Conservation (phyloP, 2,888 invertebrate genomes). For the Clostera curtula region DNA sequence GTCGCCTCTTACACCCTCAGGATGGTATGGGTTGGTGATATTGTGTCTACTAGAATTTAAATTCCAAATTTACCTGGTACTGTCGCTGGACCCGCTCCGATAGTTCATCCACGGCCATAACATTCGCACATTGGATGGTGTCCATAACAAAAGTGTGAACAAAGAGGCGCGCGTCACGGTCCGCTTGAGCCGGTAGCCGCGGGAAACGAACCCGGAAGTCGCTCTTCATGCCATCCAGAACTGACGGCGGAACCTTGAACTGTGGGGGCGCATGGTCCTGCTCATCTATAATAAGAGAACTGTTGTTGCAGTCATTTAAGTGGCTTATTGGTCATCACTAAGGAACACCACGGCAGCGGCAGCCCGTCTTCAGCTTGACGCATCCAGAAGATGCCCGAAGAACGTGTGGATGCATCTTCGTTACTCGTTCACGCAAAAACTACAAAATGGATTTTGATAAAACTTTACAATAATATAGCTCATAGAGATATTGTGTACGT, state of each 20-base stretch:
- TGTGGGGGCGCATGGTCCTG: conserved; percentile 44
- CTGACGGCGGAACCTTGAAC: conserved; percentile 51
- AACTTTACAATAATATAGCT: no score
- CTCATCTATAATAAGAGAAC: conserved; percentile 34
- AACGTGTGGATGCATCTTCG: no score
- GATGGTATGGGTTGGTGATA: conserved; percentile 3
- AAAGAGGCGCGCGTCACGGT: conserved; percentile 80
- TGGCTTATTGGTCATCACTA: no score
- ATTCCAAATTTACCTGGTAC: conserved; percentile 76
- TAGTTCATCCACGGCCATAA: conserved; percentile 85
- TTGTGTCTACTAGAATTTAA: not conserved
- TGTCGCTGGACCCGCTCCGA: conserved; percentile 94
- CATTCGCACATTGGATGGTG: conserved; percentile 75
- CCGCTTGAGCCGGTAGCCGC: conserved; percentile 43
- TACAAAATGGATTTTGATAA: no score
- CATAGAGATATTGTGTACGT: no score
- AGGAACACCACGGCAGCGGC: no score
- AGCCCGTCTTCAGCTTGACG: no score
- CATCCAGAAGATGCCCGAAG: no score
- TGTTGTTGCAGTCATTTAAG: not conserved
- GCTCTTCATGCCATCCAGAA: conserved; percentile 57
- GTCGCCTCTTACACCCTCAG: no score
- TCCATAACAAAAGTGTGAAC: conserved; percentile 80
- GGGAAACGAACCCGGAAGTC: conserved; percentile 66
- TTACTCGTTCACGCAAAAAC: no score